These are phyloP conservation scores for Rousettus madagascariensis DNA, from an alignment of 2,797 vertebrate species.

Conservation along the genomic window DNA sequence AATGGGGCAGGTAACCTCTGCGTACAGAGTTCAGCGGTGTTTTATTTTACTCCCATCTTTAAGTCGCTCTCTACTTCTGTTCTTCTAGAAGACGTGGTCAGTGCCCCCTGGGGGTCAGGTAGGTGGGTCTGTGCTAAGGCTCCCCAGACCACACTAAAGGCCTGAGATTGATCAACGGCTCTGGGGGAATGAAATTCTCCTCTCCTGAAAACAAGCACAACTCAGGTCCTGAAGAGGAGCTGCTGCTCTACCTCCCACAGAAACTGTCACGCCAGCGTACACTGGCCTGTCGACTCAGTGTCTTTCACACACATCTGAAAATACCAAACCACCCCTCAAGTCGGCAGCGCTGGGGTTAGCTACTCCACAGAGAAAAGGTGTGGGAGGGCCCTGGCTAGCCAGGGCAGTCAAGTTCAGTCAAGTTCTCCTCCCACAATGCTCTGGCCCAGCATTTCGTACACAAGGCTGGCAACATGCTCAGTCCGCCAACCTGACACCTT, in stretches of 20 bases:
- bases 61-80: background rate
- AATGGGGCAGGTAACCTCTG: background rate
- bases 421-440: too few relatives aligned
- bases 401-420: background rate
- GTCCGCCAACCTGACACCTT: background rate
- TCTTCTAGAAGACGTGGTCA: background rate
- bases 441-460: background rate
- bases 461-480: too few relatives aligned
- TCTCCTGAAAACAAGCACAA: background rate
- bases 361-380: background rate
- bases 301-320: background rate
- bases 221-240: accelerated
- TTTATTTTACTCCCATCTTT: background rate
- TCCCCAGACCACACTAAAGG: background rate
- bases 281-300: too few relatives aligned
- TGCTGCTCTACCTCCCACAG: background rate
- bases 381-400: background rate
- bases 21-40: background rate
- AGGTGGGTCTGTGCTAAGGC: background rate
- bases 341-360: too few relatives aligned
- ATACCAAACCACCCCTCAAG: background rate
- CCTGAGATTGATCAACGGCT: background rate
- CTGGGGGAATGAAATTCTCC: background rate
- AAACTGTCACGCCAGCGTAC: background rate
- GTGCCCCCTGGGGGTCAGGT: background rate